Evolutionary conservation across 2,113 vertebrate genomes (phyloP), one percentile per base, ranked within the genome.

Genomic region (Smithornis capensis): DNA sequence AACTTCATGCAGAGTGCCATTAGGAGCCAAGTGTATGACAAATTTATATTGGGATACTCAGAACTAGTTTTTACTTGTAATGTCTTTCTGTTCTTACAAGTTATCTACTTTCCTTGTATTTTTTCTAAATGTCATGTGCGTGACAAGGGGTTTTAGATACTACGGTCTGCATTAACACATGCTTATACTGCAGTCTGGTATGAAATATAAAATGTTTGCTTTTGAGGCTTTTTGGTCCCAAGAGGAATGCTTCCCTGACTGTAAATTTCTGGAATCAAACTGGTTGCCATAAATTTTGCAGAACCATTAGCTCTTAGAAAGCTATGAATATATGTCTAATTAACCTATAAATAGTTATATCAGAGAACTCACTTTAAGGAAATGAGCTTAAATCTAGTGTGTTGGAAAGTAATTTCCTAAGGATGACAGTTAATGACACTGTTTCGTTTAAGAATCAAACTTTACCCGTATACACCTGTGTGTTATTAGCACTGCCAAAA

Each of bases 141-240:
- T 65, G 24, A 38, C 37, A 37, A 49, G 14, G n/a, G 33, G 7
- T 38, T 88, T 88, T 25, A 55, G 42, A 12, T 59, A 25, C 7
- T 90, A 4, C 9, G 17, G 0, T 23, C 33, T 59, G 3, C 3
- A 2, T 63, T 67, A 68, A 79, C 16, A 8, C 14, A 35, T 8
- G 11, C 15, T 65, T 82, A 24, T 17, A 14, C 13, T 68, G 19
- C 33, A 38, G 37, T 68, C 7, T 40, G 6, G 10, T 76, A 40
- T 74, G 45, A 57, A 73, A n/a, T 24, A 37, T 24, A 37, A 81
- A 87, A 40, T 55, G 18, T 22, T 56, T 33, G 14, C 1, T 67
- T 82, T 79, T 65, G 31, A 81, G 22, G 22, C 10, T 84, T 10
- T 38, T 76, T 83, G 7, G 4, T 62, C 79, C 16, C 27, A n/a